Evolutionary conservation across 2,113 vertebrate species (phyloP), one percentile per base, ranked within the genome.

Genomic region (Thamnaconus septentrionalis): DNA sequence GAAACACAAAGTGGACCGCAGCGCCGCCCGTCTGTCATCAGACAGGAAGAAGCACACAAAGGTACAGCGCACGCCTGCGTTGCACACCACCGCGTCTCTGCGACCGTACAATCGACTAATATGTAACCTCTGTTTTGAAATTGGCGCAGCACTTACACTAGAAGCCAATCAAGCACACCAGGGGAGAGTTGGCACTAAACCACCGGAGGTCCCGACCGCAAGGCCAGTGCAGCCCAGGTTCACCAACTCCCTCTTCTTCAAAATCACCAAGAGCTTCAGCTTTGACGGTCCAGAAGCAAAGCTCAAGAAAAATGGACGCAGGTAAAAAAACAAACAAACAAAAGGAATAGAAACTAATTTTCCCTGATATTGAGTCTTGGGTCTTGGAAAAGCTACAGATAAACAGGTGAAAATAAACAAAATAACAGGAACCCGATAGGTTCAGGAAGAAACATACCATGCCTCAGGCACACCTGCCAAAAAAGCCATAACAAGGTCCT

Each of bases 141-240:
- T 7, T 55, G 3, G 81, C 74, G 1, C 69, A 89, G 87, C n/a
- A 44, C 43, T 46, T 9, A 53, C 5, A 56, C 50, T 59, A 18
- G 51, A 8, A 65, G 10, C 9, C 0, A 54, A 73, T 5, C n/a
- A 4, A 42, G 9, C 9, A 3, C 71, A 31, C 57, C 12, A 58
- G n/a, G 53, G 60, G 45, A 50, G 65, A 8, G 39, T n/a, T 3
- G 12, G 18, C 6, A 5, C 31, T 40, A 7, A n/a, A 50, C 10
- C 1, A 50, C 10, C 48, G 11, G 48, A 48, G 47, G 47, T 10
- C 4, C 4, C 4, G 4, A 3, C 4, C 3, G 48, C 47, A 45
- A 62, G 53, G 12, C 4, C 46, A 3, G 1, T 4, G 39, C 18
- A 4, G 40, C 39, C 54, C 59, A 71, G 49, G 52, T 82, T 76